These are phyloP conservation scores for Mactromeris polynyma DNA, from an alignment of 2,888 invertebrate genomes.

Conservation along the genomic window DNA sequence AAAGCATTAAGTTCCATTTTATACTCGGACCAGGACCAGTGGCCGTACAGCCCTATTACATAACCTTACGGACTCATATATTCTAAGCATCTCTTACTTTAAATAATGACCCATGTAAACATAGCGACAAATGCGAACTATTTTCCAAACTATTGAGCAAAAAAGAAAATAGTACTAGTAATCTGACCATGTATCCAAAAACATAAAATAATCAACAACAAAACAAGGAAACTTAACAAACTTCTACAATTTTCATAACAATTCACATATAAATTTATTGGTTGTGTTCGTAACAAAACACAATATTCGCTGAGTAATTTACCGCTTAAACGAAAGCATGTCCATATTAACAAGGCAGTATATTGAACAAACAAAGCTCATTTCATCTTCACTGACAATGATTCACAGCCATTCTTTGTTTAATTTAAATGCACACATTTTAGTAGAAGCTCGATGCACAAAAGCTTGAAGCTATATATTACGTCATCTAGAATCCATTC, in stretches of 20 bases:
- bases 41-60: neutral
- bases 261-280: neutral
- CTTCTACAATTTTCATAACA: neutral
- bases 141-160: conserved; percentile 19
- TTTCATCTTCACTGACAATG: neutral
- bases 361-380: neutral
- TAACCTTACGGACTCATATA: neutral
- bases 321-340: neutral
- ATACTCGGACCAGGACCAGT: neutral
- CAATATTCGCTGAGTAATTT: neutral
- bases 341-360: neutral
- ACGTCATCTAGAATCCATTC: neutral
- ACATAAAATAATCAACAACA: conserved; percentile 1
- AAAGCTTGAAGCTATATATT: neutral
- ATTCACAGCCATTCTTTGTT: no score
- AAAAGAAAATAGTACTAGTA: neutral
- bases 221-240: conserved; percentile 19
- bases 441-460: neutral
- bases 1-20: neutral
- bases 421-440: neutral
- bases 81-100: neutral
- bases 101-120: neutral
- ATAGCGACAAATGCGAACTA: neutral
- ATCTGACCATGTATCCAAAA: neutral
- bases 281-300: neutral